These are phyloP conservation scores for Indicator indicator DNA, from an alignment of 2,113 vertebrate genomes.

Conservation along the genomic window DNA sequence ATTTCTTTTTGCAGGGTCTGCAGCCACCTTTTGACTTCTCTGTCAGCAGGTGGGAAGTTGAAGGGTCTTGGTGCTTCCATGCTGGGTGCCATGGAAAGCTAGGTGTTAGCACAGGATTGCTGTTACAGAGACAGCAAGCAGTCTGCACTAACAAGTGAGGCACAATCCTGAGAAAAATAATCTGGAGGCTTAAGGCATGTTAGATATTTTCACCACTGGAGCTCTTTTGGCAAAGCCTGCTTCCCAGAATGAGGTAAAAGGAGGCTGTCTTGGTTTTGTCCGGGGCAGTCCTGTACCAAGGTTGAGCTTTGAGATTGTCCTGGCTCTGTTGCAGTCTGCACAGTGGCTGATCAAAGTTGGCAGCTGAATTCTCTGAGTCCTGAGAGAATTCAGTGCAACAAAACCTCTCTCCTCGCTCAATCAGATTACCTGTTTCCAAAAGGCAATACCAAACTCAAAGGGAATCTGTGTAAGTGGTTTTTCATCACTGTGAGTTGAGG, in stretches of 20 bases:
- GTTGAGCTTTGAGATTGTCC: background rate
- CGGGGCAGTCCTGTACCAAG: rapidly evolving
- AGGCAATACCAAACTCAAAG: background rate
- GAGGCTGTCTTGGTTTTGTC: background rate
- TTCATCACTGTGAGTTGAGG: background rate
- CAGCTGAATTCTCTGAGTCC: background rate
- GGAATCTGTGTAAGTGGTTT: background rate
- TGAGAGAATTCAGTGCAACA: background rate
- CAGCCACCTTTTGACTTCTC: background rate
- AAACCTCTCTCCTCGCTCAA: background rate
- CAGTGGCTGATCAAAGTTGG: background rate
- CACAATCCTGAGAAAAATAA: background rate
- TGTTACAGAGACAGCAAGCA: background rate
- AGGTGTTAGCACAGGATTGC: background rate
- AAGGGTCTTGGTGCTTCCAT: background rate
- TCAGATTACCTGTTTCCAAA: background rate
- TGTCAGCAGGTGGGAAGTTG: background rate
- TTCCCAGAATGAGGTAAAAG: background rate
- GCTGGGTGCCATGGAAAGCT: background rate
- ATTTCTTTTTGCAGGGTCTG: background rate
- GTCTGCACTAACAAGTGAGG: background rate
- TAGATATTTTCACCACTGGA: background rate
- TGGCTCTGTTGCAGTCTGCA: background rate
- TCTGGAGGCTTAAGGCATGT: background rate
- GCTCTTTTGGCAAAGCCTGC: background rate